These are phyloP conservation scores for Colistium nudipinnis DNA, from an alignment of 2,113 vertebrate genomes.

Conservation along the genomic window DNA sequence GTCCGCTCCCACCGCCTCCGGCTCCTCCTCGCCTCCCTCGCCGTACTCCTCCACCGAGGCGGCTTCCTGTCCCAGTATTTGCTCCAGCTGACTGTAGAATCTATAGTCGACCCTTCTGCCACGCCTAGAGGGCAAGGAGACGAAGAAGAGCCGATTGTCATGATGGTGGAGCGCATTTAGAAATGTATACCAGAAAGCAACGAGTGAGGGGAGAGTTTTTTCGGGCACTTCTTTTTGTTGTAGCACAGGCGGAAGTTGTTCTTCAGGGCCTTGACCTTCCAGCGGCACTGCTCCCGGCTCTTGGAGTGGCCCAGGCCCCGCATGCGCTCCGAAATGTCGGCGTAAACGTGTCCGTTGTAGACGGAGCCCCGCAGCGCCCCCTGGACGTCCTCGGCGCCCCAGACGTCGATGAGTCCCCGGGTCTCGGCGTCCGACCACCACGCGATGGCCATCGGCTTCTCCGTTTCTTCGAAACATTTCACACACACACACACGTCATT, in stretches of 20 bases:
- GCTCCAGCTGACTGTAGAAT: slow-evolving; percentile 75
- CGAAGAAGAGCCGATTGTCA: fast-evolving
- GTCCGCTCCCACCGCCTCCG: slow-evolving; percentile 43
- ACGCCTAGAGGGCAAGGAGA: slow-evolving; percentile 36
- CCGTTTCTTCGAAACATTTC: background rate
- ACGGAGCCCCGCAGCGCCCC: slow-evolving; percentile 59
- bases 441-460: slow-evolving; percentile 21
- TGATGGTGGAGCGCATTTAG: background rate
- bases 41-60: slow-evolving; percentile 65
- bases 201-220: background rate
- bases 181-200: too few species aligned
- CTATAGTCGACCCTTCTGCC: slow-evolving; percentile 68
- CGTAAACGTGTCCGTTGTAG: slow-evolving; percentile 73
- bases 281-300: slow-evolving; percentile 75
- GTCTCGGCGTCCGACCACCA: slow-evolving; percentile 78
- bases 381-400: slow-evolving; percentile 75
- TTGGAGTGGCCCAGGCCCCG: slow-evolving; percentile 59
- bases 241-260: slow-evolving; percentile 73
- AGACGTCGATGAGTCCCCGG: slow-evolving; percentile 72
- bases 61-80: slow-evolving; percentile 66
- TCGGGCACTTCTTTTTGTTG: slow-evolving; percentile 76
- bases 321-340: slow-evolving; percentile 69
- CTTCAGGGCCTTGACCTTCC: slow-evolving; percentile 75
- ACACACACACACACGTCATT: background rate
- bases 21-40: slow-evolving; percentile 60